Evolutionary conservation across 1,140 invertebrate species (phyloP).

Genomic region (Drosophila pectinifera): DNA sequence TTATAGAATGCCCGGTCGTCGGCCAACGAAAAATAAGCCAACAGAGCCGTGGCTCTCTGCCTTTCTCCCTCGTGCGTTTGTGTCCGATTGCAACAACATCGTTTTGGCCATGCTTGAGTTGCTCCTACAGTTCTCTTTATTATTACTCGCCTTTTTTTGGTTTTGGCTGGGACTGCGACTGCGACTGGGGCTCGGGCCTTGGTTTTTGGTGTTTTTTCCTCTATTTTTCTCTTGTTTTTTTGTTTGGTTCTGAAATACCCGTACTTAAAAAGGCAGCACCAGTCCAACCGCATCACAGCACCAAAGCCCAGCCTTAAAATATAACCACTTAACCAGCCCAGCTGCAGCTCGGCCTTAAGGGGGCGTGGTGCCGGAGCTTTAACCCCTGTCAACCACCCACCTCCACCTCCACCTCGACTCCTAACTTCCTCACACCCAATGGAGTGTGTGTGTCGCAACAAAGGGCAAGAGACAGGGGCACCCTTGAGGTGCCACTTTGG

Average conservation of each 20-base stretch:
- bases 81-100: constrained; percentile 44
- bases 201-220: constrained; percentile 4
- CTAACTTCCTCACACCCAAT: not conserved
- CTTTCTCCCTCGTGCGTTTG: constrained; percentile 36
- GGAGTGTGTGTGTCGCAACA: constrained; percentile 58
- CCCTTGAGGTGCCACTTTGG: constrained; percentile 49
- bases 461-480: constrained; percentile 32
- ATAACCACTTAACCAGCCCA: constrained; percentile 52
- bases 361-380: constrained; percentile 55
- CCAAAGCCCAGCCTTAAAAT: constrained; percentile 68
- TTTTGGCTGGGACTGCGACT: constrained; percentile 7
- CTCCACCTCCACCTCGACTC: constrained; percentile 7
- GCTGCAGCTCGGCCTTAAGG: constrained; percentile 49
- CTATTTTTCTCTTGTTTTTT: constrained; percentile 19
- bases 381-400: constrained; percentile 30
- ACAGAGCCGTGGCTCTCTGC: constrained; percentile 42
- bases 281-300: constrained; percentile 49
- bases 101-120: constrained; percentile 66
- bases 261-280: constrained; percentile 64
- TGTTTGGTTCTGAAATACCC: constrained; percentile 62
- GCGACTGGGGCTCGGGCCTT: not conserved
- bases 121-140: constrained; percentile 59
- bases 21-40: constrained; percentile 38
- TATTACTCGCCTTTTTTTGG: constrained; percentile 45
- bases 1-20: constrained; percentile 57